These are phyloP conservation scores for Catonia carolina DNA, from an alignment of 2,888 invertebrate genomes.

Conservation along the genomic window DNA sequence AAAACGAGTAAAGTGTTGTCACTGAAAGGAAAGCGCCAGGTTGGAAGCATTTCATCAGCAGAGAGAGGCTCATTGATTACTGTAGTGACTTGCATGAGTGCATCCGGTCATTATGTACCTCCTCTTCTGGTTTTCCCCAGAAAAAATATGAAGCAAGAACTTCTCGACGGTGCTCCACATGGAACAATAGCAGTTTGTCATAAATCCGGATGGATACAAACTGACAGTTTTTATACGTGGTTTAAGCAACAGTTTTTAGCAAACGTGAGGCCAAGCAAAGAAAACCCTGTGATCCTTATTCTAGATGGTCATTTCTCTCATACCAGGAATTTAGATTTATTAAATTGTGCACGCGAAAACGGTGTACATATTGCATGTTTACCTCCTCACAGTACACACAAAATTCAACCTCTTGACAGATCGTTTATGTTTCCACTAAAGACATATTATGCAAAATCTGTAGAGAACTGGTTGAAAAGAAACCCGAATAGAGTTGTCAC, in stretches of 20 bases:
- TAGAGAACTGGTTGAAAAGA: slow-evolving; percentile 29
- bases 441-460: slow-evolving; percentile 19
- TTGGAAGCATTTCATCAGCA: slow-evolving; percentile 37
- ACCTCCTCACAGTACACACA: slow-evolving; percentile 14
- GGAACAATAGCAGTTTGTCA: background rate
- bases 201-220: background rate
- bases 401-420: slow-evolving; percentile 19
- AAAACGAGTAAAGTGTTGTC: slow-evolving; percentile 35
- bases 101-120: slow-evolving; percentile 37
- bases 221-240: slow-evolving; percentile 37
- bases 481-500: slow-evolving; percentile 31
- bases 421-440: slow-evolving; percentile 20
- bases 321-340: slow-evolving; percentile 21
- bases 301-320: slow-evolving; percentile 24
- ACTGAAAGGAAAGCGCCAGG: slow-evolving; percentile 37
- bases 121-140: slow-evolving; percentile 39
- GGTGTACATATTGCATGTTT: slow-evolving; percentile 19
- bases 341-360: slow-evolving; percentile 16
- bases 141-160: slow-evolving; percentile 37
- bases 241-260: slow-evolving; percentile 36
- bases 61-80: slow-evolving; percentile 38
- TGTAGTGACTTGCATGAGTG: slow-evolving; percentile 36
- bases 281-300: slow-evolving; percentile 30
- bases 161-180: background rate
- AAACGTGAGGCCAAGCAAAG: slow-evolving; percentile 30